phyloP scores from a whole-genome alignment of 2,888 invertebrate genomes.

The Lumbricus terrestris region DNA sequence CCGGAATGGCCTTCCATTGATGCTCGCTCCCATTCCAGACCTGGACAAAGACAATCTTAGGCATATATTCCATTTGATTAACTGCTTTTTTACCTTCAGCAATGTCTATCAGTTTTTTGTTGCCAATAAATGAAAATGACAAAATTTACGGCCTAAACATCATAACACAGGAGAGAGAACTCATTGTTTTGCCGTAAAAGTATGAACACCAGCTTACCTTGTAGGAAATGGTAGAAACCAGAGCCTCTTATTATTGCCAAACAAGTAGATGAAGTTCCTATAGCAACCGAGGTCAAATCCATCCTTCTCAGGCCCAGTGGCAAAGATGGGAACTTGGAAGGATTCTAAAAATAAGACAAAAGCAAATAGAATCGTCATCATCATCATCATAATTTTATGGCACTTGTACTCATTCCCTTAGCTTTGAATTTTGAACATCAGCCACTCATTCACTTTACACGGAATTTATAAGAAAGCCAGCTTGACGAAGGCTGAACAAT shows the following conservation, averaged over 20 bases:
- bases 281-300: constrained; percentile 23
- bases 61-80: too few relatives aligned
- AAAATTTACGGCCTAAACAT: too few relatives aligned
- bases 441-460: neutral
- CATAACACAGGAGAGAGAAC: neutral
- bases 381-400: neutral
- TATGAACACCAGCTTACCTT: neutral
- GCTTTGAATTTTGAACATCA: neutral
- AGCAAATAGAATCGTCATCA: neutral
- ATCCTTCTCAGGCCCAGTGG: constrained; percentile 23
- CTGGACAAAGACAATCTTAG: too few relatives aligned
- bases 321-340: constrained; percentile 23
- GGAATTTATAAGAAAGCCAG: neutral
- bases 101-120: too few relatives aligned
- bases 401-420: neutral
- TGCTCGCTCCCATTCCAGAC: too few relatives aligned
- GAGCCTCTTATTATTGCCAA: constrained; percentile 20
- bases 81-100: too few relatives aligned
- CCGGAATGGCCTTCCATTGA: too few relatives aligned
- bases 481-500: neutral
- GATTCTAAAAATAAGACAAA: constrained; percentile 16
- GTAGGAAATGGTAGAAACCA: constrained; percentile 30
- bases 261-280: constrained; percentile 28
- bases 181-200: neutral
- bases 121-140: too few relatives aligned